These are phyloP conservation scores for Thinocorus orbignyianus DNA, from an alignment of 2,113 vertebrate genomes.

Conservation along the genomic window DNA sequence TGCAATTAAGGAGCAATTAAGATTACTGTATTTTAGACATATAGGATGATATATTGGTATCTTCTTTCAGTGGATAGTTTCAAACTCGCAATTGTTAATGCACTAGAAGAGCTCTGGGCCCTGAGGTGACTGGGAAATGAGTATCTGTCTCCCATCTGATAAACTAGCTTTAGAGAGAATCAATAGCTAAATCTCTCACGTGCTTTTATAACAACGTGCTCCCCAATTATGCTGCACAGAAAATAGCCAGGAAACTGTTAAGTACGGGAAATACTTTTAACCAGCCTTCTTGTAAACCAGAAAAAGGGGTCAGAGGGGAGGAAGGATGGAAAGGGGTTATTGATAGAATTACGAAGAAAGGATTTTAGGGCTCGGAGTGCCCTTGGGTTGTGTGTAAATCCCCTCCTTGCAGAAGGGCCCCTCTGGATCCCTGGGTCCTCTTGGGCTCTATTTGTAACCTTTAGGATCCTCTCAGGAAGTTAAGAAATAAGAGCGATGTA, in stretches of 20 bases:
- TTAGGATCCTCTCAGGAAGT: not conserved
- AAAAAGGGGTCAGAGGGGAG: not conserved
- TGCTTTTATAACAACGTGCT: not conserved
- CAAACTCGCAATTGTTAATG: not conserved
- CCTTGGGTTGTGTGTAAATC: not conserved
- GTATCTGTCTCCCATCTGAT: conserved; percentile 14
- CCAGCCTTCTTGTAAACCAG: not conserved
- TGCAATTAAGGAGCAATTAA: conserved; percentile 12
- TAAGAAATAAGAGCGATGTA: not conserved
- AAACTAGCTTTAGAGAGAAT: conserved; percentile 28
- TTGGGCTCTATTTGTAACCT: not conserved
- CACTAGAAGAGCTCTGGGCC: not conserved
- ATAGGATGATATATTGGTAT: not conserved
- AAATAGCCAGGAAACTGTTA: not conserved
- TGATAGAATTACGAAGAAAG: not conserved
- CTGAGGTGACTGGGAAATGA: not conserved
- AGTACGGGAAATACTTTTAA: not conserved
- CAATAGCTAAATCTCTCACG: not conserved
- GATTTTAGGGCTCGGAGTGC: not conserved
- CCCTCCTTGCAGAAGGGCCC: not conserved
- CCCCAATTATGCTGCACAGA: not conserved
- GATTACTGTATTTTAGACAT: not conserved
- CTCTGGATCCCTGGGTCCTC: not conserved
- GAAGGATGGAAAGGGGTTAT: not conserved
- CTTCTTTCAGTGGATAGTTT: not conserved